Evolutionary conservation across 2,113 vertebrate species (phyloP).

Genomic region (Sander lucioperca): DNA sequence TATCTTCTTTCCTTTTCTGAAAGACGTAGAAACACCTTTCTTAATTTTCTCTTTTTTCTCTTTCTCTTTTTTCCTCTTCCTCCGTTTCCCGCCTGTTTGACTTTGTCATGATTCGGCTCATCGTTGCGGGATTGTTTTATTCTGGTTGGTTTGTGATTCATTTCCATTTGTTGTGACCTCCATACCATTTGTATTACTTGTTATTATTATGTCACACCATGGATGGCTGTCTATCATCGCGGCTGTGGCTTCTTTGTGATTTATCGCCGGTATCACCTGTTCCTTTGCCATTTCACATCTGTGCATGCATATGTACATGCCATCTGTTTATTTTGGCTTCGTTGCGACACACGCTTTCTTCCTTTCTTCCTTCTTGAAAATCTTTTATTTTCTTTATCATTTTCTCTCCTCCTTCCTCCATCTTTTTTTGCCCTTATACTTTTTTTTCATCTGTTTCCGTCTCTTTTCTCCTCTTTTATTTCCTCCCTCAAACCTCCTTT

Average conservation of each 20-base stretch:
- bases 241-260: constrained; percentile 31
- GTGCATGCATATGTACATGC: constrained; percentile 23
- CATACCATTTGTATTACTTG: constrained; percentile 9
- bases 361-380: not conserved
- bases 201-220: constrained; percentile 19
- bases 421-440: too few species aligned
- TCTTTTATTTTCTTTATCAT: not conserved
- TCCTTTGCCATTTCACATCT: constrained; percentile 49
- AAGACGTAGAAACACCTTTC: constrained; percentile 82
- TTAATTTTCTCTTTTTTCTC: constrained; percentile 90
- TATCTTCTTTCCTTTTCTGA: constrained; percentile 86
- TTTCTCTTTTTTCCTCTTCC: constrained; percentile 75
- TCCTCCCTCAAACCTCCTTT: not conserved
- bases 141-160: constrained; percentile 54
- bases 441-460: not conserved
- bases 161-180: constrained; percentile 20
- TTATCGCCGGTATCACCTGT: constrained; percentile 23
- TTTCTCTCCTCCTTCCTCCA: not conserved
- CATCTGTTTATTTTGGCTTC: constrained; percentile 56
- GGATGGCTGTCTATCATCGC: constrained; percentile 5
- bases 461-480: not conserved
- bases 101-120: constrained; percentile 66
- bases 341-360: not conserved
- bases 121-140: constrained; percentile 55
- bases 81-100: constrained; percentile 39